Evolutionary conservation across 2,797 vertebrate genomes (phyloP).

Genomic region (Oryzias dopingdopingensis): DNA sequence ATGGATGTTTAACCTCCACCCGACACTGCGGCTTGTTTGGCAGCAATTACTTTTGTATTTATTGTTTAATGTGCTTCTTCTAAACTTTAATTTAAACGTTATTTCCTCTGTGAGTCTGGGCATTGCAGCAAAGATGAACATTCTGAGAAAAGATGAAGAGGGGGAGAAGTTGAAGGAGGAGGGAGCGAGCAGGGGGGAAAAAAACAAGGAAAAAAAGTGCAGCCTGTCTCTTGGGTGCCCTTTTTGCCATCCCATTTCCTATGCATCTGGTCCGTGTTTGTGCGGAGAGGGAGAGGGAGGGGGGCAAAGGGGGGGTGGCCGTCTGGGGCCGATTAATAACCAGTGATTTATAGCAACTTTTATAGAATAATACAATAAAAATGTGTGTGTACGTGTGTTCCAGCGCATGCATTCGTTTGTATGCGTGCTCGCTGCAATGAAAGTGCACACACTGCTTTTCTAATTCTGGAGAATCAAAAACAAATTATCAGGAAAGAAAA

Average conservation of each 20-base stretch:
- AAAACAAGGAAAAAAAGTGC: conserved; percentile 59
- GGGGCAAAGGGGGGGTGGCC: conserved; percentile 66
- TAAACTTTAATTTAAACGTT: conserved; percentile 80
- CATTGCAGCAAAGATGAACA: conserved; percentile 74
- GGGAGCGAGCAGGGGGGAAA: conserved; percentile 19
- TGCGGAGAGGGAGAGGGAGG: conserved; percentile 69
- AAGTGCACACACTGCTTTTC: conserved; percentile 89
- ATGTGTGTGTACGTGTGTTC: conserved; percentile 78
- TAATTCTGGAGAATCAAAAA: conserved; percentile 97
- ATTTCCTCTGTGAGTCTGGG: conserved; percentile 79
- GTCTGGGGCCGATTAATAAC: conserved; percentile 93
- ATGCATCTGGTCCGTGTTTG: conserved; percentile 86
- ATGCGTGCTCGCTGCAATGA: conserved; percentile 52
- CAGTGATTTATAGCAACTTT: conserved; percentile 98
- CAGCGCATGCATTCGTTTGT: conserved; percentile 38
- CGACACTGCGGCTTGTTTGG: conserved; percentile 75
- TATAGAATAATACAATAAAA: conserved; percentile 99
- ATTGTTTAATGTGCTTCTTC: conserved; percentile 71
- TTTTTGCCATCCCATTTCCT: conserved; percentile 88
- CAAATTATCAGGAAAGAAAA: conserved; percentile 90
- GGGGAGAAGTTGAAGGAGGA: conserved; percentile 32
- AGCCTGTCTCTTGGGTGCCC: conserved; percentile 89
- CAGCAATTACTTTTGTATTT: conserved; percentile 70
- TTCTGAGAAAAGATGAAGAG: conserved; percentile 72
- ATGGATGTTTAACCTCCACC: conserved; percentile 74